Base-by-base conservation (phyloP, 2,797 vertebrate genomes). In the Acrocephalus scirpaceus region DNA sequence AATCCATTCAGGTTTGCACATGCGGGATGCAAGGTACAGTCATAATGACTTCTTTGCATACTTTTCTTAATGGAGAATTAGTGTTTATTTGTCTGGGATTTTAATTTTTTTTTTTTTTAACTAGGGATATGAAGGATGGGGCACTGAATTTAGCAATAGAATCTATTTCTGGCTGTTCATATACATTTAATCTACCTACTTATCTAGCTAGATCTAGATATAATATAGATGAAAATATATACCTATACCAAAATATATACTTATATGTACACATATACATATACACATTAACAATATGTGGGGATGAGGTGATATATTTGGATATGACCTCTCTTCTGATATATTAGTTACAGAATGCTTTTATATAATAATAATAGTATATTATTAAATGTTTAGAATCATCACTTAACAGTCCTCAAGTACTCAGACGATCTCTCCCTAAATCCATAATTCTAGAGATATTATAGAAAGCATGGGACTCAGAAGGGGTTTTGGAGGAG, bases 11-110 rank as follows among this genome's bases (percentile, higher is more conserved):
- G 25, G 19, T 76, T 65, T 67, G 16, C 40, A 47, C 0, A 5
- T 7, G 5, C 56, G 11, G 47, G 7, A 19, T 61, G 19, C 0
- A 0, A 47, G 16, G 2, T 54, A 57, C 9, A 18, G 17, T n/a
- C 40, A 22, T 0, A 3, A 42, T 0, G 4, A n/a, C 16, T 69
- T 64, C 65, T 66, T 48, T 72, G 23, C 29, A 48, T 29, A 14
- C 2, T 92, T 86, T 81, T 40, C 12, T 44, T 73, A 44, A 61
- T 25, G 29, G 32, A 53, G 13, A 77, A 58, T 18, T 56, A 6
- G 29, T 26, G 9, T 22, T 30, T 30, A 5, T 36, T 30, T 73
- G 11, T 38, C 34, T 47, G 21, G 13, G 8, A 6, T 20, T 13
- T 32, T 47, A 45, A 20, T 36, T 27, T 74, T 48, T 74, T 32